phyloP scores from a whole-genome alignment of 2,797 vertebrate genomes.

The Falco naumanni region DNA sequence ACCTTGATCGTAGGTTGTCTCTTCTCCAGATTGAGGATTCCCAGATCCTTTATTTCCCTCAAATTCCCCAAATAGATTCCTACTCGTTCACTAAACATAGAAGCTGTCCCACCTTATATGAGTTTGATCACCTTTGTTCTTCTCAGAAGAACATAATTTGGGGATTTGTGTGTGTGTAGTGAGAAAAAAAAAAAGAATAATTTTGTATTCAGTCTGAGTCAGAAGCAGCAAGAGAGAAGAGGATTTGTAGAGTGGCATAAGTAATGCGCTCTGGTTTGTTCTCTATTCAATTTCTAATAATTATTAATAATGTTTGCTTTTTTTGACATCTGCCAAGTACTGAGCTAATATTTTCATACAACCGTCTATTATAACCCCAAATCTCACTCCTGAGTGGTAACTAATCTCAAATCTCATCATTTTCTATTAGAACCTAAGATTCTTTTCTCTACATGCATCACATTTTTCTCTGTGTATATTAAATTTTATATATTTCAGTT shows the following conservation, averaged over 20 bases:
- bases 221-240: not conserved
- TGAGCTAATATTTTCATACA: not conserved
- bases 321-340: not conserved
- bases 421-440: not conserved
- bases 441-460: not conserved
- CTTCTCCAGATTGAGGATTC: not conserved
- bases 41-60: not conserved
- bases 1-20: rapidly evolving
- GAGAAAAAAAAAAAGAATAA: not conserved
- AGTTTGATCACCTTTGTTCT: not conserved
- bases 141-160: not conserved
- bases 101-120: not conserved
- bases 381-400: not conserved
- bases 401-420: not conserved
- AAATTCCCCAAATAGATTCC: not conserved
- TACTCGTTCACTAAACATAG: not conserved
- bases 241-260: not conserved
- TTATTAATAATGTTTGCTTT: not conserved
- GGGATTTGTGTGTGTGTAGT: not conserved
- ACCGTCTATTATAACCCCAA: not conserved
- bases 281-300: not conserved
- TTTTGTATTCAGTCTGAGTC: not conserved
- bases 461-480: not conserved
- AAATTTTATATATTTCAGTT: not conserved
- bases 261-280: not conserved